Percentiles rank a stretch among this genome's conserved stretches.
phyloP scores from a whole-genome alignment of 2,113 vertebrate species.

The Mellivora capensis region DNA sequence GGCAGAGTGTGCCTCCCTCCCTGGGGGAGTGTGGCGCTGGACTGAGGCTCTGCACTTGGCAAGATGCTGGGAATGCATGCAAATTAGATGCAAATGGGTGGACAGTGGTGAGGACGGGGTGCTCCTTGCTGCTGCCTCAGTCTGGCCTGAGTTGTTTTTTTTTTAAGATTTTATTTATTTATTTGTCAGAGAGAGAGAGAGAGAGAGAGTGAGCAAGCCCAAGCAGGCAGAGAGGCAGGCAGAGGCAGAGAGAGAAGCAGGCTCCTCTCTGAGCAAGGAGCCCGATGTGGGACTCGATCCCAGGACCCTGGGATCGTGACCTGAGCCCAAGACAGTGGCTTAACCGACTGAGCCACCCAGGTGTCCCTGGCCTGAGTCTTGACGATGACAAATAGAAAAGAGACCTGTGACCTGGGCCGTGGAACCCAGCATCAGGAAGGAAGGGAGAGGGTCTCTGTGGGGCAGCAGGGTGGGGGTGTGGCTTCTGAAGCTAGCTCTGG shows the following conservation, averaged over 20 bases:
- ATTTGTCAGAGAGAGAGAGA: too few relatives aligned
- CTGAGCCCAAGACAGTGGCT: too few relatives aligned
- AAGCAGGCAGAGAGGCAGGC: too few relatives aligned
- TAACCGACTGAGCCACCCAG: too few relatives aligned
- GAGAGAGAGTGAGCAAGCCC: too few relatives aligned
- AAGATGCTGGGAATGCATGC: not conserved
- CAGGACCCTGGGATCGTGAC: too few relatives aligned
- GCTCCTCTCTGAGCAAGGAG: too few relatives aligned
- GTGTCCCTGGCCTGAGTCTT: not conserved
- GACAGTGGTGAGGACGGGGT: not conserved
- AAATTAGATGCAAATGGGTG: conserved; percentile 10
- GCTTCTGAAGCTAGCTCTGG: not conserved
- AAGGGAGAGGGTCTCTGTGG: not conserved
- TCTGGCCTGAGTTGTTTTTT: not conserved
- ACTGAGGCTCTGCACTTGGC: not conserved
- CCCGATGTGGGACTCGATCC: too few relatives aligned
- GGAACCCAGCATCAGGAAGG: not conserved
- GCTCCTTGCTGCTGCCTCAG: not conserved
- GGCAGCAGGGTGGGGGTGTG: not conserved
- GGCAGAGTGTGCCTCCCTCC: not conserved
- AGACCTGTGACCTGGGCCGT: not conserved
- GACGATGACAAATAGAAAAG: not conserved
- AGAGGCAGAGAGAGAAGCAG: too few relatives aligned
- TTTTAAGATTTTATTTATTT: too few relatives aligned
- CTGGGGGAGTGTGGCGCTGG: not conserved